Evolutionary conservation across 2,113 vertebrate species (phyloP).

Genomic region (Vulpes ferrilata): DNA sequence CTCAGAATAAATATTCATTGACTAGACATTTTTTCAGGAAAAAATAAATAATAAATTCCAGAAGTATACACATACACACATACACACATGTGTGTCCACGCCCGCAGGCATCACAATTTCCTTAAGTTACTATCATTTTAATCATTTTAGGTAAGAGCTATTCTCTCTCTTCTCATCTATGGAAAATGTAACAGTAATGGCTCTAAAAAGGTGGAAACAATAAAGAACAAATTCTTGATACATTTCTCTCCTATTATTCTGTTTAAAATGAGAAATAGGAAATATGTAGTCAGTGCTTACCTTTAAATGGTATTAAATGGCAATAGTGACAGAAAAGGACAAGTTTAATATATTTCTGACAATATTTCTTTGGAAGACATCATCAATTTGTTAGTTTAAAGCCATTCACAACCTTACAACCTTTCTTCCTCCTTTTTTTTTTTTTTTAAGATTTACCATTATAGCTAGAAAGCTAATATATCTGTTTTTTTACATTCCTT

Average conservation of each 20-base stretch:
- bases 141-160: neutral
- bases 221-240: neutral
- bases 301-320: neutral
- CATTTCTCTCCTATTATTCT: neutral
- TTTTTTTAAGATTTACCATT: neutral
- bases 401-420: neutral
- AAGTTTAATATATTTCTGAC: neutral
- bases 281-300: neutral
- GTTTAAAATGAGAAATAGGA: neutral
- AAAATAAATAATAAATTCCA: neutral
- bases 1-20: neutral
- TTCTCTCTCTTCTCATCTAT: neutral
- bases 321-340: neutral
- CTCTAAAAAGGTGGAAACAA: neutral
- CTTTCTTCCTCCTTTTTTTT: neutral
- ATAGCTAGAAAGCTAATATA: neutral
- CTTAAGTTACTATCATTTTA: neutral
- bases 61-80: neutral
- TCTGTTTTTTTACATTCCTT: neutral
- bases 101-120: neutral
- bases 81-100: neutral
- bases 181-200: neutral
- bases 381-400: conserved; percentile 6
- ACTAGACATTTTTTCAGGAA: neutral
- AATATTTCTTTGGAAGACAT: neutral